Evolutionary conservation across 2,888 invertebrate species (phyloP).

Genomic region (Amaurobius ferox): DNA sequence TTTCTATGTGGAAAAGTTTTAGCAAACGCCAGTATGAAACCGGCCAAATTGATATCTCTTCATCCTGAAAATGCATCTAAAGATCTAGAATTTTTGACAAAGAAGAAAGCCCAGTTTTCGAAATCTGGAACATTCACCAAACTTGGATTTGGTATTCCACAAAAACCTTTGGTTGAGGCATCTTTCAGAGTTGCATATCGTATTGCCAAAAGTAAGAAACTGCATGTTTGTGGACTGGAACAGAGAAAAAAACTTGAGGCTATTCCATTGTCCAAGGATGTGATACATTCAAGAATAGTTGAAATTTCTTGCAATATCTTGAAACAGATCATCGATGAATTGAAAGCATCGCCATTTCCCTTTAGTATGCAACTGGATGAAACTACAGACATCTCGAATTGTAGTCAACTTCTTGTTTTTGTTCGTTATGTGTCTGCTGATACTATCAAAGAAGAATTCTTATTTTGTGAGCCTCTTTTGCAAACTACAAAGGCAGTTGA

Average conservation of each 20-base stretch:
- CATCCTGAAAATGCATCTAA: too few species aligned
- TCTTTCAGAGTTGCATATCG: too few species aligned
- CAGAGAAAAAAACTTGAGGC: constrained; percentile 39
- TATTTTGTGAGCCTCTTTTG: constrained; percentile 28
- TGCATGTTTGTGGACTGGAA: too few species aligned
- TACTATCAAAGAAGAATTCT: constrained; percentile 30
- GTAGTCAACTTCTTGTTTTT: constrained; percentile 23
- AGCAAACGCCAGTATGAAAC: too few species aligned
- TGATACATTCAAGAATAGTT: constrained; percentile 37
- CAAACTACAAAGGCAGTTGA: constrained; percentile 18
- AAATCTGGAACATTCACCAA: too few species aligned
- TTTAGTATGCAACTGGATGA: constrained; percentile 75
- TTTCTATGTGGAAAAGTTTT: too few species aligned
- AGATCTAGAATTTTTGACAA: too few species aligned
- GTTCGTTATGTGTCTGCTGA: background rate
- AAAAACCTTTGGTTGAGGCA: too few species aligned
- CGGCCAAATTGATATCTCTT: too few species aligned
- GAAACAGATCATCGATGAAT: constrained; percentile 52
- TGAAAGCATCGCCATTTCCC: constrained; percentile 45
- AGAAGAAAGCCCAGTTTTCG: too few species aligned
- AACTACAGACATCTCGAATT: constrained; percentile 77
- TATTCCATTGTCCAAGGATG: constrained; percentile 43
- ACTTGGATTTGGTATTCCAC: too few species aligned
- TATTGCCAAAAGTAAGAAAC: too few species aligned
- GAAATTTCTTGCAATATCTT: constrained; percentile 45